Base-by-base conservation (phyloP, 2,113 vertebrate genomes). In the Sylvicapra grimmia region DNA sequence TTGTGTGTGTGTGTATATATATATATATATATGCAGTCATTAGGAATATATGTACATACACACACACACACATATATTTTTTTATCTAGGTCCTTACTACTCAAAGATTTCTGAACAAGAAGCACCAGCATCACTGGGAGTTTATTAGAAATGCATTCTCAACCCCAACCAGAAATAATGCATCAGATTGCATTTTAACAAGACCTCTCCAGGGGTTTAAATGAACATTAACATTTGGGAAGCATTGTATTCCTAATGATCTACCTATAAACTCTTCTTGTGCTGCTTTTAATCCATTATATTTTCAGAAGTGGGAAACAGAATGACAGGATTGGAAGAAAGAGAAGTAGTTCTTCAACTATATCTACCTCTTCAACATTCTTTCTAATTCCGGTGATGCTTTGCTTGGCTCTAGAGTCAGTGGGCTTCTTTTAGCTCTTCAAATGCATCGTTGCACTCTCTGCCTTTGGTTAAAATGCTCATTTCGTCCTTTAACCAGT, bases 401-500 rank as follows among this genome's bases (percentile, higher is more conserved):
- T 47, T 77, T 8, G 8, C 21, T 77, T 15, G 10, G 79, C 21
- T 54, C 36, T 23, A 61, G 25, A 4, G n/a, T 63, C 2, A 5
- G 47, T 40, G 19, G 9, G 33, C 9, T 88, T 58, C 44, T 75
- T 68, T 29, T 31, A 51, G 4, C 86, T 90, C 58, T 93, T 72
- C 80, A 92, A 58, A 49, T 56, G 56, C 23, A 89, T 88, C 36
- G n/a, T 54, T 18, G 47, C 23, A 40, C 14, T 68, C 23, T 72
- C 65, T 59, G 40, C 65, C 61, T 83, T 59, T 47, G 9, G 23
- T 36, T 63, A 19, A 33, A 59, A 63, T 72, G 44, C 40, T 25
- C 29, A 27, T 33, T 75, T 93, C 13, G 31, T 95, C 58, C 33
- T 93, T 89, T 51, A 97, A 51, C 16, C 19, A 93, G 56, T 77